These are phyloP conservation scores for Cichlasoma orientale DNA, from an alignment of 2,797 vertebrate species.

Conservation along the genomic window DNA sequence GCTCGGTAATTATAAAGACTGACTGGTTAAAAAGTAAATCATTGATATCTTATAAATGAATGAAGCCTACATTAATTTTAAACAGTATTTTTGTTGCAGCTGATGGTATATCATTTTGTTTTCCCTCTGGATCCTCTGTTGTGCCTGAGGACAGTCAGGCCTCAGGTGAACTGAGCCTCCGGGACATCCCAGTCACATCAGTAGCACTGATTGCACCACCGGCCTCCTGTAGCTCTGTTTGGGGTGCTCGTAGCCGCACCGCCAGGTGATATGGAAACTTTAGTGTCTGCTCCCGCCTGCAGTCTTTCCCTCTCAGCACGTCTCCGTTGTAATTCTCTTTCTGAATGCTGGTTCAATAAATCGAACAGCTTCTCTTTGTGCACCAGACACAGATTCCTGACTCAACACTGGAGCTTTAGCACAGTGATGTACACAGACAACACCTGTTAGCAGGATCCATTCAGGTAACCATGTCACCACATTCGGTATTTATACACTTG, in stretches of 20 bases:
- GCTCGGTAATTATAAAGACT: no score
- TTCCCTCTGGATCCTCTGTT: not conserved
- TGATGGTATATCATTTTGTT: no score
- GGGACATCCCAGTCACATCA: not conserved
- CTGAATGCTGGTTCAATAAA: not conserved
- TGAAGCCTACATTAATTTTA: not conserved
- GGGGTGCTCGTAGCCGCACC: not conserved
- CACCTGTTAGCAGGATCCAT: not conserved
- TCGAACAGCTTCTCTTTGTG: not conserved
- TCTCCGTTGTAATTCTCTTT: not conserved
- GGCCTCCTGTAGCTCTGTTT: not conserved
- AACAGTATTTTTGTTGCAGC: not conserved
- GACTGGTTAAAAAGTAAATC: no score
- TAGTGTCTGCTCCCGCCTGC: not conserved
- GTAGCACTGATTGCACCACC: not conserved
- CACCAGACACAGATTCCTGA: not conserved
- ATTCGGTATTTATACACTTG: not conserved
- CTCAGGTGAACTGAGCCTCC: slow-evolving; percentile 2
- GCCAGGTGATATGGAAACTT: not conserved
- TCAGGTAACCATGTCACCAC: not conserved
- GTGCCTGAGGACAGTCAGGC: not conserved
- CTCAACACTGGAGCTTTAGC: not conserved
- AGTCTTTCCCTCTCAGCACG: not conserved
- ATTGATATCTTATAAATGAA: not conserved
- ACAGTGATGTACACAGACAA: not conserved